Evolutionary conservation across 2,113 vertebrate genomes (phyloP).

Genomic region (Paramormyrops kingsleyae): DNA sequence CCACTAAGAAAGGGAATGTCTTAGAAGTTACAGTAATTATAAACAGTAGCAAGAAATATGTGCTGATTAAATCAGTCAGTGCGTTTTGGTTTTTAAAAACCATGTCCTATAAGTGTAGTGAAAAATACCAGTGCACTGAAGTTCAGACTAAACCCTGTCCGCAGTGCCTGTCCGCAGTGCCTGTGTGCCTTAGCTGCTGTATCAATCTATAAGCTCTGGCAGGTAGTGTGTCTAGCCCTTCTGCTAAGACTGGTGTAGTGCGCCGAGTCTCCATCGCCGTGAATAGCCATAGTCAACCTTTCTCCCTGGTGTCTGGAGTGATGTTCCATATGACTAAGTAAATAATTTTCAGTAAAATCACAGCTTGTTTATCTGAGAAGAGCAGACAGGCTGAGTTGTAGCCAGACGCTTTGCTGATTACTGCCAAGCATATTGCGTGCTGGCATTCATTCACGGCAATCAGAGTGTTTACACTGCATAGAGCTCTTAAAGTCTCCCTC

Average conservation of each 20-base stretch:
- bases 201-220: background rate
- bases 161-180: background rate
- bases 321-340: background rate
- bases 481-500: conserved; percentile 41
- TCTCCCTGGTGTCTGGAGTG: background rate
- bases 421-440: conserved; percentile 4
- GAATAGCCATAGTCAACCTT: background rate
- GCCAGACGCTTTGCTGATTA: conserved; percentile 8
- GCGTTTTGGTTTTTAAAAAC: background rate
- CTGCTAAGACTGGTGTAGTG: background rate
- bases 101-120: background rate
- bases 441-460: conserved; percentile 29
- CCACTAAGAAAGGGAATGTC: background rate
- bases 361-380: conserved; percentile 10
- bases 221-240: background rate
- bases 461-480: conserved; percentile 46
- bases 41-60: background rate
- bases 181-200: background rate
- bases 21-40: background rate
- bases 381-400: conserved; percentile 2
- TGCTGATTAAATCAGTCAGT: background rate
- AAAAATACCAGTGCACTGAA: background rate
- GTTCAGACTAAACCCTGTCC: background rate
- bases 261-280: background rate
- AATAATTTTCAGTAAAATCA: conserved; percentile 5